Conservation (phyloP, 2,113 vertebrate species). For the Heterotis niloticus region DNA sequence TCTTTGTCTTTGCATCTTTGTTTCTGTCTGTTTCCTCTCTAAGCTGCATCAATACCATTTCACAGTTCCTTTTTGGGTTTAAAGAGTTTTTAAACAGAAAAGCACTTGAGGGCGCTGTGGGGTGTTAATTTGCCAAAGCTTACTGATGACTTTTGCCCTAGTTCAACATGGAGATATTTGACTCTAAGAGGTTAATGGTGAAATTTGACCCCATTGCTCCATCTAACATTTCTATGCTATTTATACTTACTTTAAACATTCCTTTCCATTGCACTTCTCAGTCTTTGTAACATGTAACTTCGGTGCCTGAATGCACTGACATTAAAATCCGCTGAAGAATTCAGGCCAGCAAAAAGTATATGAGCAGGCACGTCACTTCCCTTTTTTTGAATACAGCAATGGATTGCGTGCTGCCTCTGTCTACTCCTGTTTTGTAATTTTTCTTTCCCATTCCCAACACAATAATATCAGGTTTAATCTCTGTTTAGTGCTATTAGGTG, state of each 20-base stretch:
- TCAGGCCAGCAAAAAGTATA: background rate
- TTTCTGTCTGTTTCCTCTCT: background rate
- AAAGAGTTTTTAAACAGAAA: background rate
- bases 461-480: background rate
- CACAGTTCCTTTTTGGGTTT: background rate
- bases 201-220: background rate
- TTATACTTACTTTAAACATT: background rate
- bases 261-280: background rate
- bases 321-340: background rate
- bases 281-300: background rate
- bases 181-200: background rate
- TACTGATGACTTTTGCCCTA: background rate
- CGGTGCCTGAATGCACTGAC: background rate
- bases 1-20: background rate
- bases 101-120: background rate
- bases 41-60: background rate
- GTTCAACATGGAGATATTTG: background rate
- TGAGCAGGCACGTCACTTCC: background rate
- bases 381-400: background rate
- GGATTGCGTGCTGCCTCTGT: background rate
- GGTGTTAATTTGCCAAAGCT: background rate
- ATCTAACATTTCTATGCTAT: background rate
- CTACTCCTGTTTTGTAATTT: background rate
- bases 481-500: background rate
- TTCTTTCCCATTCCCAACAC: background rate